phyloP scores from a whole-genome alignment of 2,113 vertebrate species.

The Eupsittula cactorum region DNA sequence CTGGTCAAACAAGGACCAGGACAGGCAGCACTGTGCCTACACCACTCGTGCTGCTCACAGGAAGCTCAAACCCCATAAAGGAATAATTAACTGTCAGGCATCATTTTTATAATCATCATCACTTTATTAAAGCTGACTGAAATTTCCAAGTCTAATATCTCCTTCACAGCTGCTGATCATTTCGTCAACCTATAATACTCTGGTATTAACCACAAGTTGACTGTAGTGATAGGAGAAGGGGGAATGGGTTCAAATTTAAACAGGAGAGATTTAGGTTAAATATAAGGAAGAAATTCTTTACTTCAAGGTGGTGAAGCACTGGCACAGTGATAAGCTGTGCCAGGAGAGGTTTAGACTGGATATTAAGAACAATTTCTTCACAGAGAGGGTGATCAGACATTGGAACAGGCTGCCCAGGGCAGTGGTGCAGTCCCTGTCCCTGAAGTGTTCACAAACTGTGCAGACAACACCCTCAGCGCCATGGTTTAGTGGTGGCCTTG shows the following conservation, averaged over 20 bases:
- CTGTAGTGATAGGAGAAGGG: background rate
- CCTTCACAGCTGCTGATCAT: background rate
- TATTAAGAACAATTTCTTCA: background rate
- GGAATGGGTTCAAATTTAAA: background rate
- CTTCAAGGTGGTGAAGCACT: background rate
- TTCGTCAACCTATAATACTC: background rate
- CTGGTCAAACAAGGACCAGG: background rate
- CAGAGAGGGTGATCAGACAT: background rate
- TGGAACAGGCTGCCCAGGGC: background rate
- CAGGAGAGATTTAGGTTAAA: background rate
- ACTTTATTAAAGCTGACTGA: background rate
- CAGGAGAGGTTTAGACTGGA: background rate
- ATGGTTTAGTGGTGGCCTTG: background rate
- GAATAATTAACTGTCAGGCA: background rate
- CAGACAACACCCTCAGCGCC: background rate
- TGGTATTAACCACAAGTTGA: background rate
- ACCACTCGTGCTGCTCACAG: background rate
- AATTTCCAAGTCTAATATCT: background rate
- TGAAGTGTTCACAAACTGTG: background rate
- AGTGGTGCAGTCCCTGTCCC: background rate
- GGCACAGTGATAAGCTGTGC: background rate
- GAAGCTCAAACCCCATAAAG: background rate
- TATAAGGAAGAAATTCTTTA: background rate
- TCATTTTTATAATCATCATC: background rate
- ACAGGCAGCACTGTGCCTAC: background rate